phyloP scores from a whole-genome alignment of 2,888 invertebrate species.

The Galeopsomyia nigrocyanea region DNA sequence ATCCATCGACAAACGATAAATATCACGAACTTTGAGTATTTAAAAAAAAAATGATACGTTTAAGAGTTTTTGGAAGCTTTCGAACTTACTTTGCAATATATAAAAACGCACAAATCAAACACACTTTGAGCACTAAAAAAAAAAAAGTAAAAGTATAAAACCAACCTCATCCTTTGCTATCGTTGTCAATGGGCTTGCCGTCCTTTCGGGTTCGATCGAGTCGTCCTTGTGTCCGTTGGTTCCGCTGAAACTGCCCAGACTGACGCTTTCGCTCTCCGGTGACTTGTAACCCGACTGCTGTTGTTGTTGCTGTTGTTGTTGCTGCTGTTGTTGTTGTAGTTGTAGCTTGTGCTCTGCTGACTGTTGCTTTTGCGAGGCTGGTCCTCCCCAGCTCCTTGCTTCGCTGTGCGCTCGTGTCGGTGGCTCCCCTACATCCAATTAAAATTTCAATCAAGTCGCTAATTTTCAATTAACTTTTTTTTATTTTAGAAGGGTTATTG shows the following conservation, averaged over 20 bases:
- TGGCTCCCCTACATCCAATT: conserved; percentile 75
- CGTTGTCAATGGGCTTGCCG: conserved; percentile 63
- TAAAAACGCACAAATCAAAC: too few species aligned
- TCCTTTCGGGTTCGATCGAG: conserved; percentile 57
- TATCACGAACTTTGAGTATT: too few species aligned
- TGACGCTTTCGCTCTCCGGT: conserved; percentile 67
- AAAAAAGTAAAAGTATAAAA: too few species aligned
- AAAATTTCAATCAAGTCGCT: too few species aligned
- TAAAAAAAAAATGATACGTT: too few species aligned
- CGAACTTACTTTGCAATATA: too few species aligned
- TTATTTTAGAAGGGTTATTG: too few species aligned
- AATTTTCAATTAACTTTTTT: too few species aligned
- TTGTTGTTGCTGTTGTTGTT: conserved; percentile 50
- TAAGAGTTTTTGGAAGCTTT: too few species aligned
- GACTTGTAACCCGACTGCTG: conserved; percentile 67
- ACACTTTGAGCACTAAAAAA: too few species aligned
- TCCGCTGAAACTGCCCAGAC: conserved; percentile 63
- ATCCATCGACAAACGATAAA: neutral
- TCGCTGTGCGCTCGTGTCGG: conserved; percentile 90
- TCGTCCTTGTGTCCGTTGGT: conserved; percentile 63
- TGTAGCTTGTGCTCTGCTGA: conserved; percentile 75
- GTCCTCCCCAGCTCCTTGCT: conserved; percentile 82
- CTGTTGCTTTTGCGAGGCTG: conserved; percentile 71
- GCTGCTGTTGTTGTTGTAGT: conserved; percentile 58
- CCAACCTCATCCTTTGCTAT: conserved; percentile 54